A percentile compares a stretch with the other conserved stretches of the same genome.
These are phyloP conservation scores for Eupithecia subumbrata DNA, from an alignment of 2,888 invertebrate genomes.

Conservation along the genomic window DNA sequence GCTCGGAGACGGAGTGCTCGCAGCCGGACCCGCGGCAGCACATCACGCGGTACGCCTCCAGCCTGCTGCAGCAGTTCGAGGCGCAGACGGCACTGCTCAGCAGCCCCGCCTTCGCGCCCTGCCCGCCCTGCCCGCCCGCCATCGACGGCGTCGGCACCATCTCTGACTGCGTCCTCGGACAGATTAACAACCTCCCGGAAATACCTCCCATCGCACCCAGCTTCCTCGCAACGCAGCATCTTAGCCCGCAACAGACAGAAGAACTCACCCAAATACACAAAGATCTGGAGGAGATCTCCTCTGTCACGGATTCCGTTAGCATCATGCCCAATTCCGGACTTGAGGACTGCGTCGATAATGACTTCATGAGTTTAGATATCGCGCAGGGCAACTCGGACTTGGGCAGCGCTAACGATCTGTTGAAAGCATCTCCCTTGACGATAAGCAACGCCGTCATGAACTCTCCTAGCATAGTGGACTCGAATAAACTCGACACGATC, in stretches of 20 bases:
- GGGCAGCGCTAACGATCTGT: conserved; percentile 71
- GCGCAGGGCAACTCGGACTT: conserved; percentile 69
- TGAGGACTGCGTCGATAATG: conserved; percentile 80
- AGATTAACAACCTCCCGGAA: conserved; percentile 70
- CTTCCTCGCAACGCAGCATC: conserved; percentile 71
- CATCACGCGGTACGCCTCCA: conserved; percentile 88
- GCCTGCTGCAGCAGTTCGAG: conserved; percentile 91
- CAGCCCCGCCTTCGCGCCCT: conserved; percentile 67
- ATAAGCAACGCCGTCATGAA: conserved; percentile 59
- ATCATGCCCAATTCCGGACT: conserved; percentile 74
- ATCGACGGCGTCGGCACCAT: conserved; percentile 70
- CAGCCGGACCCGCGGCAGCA: conserved; percentile 81
- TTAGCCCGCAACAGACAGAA: conserved; percentile 80
- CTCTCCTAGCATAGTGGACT: conserved; percentile 64
- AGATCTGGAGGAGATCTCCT: conserved; percentile 79
- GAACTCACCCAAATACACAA: conserved; percentile 79
- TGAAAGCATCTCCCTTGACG: conserved; percentile 75
- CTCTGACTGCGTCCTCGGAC: conserved; percentile 73
- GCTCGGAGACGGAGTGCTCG: conserved; percentile 88
- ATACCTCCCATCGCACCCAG: conserved; percentile 70
- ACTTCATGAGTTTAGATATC: conserved; percentile 76
- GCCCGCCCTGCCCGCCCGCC: conserved; percentile 56
- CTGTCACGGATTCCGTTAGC: conserved; percentile 69
- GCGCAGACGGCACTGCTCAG: conserved; percentile 90
- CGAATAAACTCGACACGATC: conserved; percentile 73